Evolutionary conservation across 2,888 invertebrate genomes (phyloP).

Genomic region (Habroteleia sp.): DNA sequence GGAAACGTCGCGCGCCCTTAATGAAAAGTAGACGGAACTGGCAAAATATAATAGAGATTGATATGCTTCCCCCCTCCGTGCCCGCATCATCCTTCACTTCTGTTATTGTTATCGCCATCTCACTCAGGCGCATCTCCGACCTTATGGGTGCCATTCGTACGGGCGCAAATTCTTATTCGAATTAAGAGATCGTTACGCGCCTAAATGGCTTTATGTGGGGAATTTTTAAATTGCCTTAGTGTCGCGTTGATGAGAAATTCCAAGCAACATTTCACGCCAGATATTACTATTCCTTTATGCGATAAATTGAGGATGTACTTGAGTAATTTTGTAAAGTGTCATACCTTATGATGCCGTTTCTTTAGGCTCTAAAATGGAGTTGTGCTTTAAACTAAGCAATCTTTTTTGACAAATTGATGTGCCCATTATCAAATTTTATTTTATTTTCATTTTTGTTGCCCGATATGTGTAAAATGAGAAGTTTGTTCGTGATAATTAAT

Average conservation of each 20-base stretch:
- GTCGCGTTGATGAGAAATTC: slow-evolving; percentile 31
- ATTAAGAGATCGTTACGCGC: slow-evolving; percentile 54
- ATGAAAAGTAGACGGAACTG: slow-evolving; percentile 65
- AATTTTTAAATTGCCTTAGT: slow-evolving; percentile 39
- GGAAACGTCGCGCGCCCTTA: slow-evolving; percentile 29
- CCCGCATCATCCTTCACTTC: slow-evolving; percentile 65
- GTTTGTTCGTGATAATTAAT: too few species aligned
- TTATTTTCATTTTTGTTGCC: too few species aligned
- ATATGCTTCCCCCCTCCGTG: slow-evolving; percentile 66
- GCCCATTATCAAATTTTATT: too few species aligned
- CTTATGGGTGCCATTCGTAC: slow-evolving; percentile 37
- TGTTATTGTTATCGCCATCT: slow-evolving; percentile 20
- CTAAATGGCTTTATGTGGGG: slow-evolving; percentile 46
- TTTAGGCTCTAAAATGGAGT: not conserved
- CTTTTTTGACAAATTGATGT: too few species aligned
- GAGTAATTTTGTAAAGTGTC: slow-evolving; percentile 36
- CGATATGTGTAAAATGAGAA: too few species aligned
- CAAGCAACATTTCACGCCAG: slow-evolving; percentile 33
- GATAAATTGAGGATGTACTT: slow-evolving; percentile 54
- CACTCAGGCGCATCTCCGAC: slow-evolving; percentile 8
- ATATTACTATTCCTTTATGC: slow-evolving; percentile 51
- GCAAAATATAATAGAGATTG: slow-evolving; percentile 71
- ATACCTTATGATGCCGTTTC: slow-evolving; percentile 33
- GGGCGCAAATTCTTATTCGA: slow-evolving; percentile 47
- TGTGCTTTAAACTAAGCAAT: too few species aligned